Evolutionary conservation across 2,888 invertebrate genomes (phyloP).

Genomic region (Drosophila limbata): DNA sequence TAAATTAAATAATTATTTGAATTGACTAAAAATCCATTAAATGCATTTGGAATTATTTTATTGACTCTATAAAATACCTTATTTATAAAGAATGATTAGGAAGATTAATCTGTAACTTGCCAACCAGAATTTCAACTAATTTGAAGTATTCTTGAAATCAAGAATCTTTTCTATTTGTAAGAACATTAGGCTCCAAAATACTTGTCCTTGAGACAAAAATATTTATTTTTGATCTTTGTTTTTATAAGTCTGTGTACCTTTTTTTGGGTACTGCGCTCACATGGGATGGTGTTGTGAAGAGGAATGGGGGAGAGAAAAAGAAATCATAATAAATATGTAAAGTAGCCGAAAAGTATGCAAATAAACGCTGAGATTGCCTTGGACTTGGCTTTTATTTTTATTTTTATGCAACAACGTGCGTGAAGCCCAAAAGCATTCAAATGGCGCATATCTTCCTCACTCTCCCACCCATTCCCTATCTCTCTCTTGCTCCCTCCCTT

Average conservation of each 20-base stretch:
- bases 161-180: background rate
- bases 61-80: too few species aligned
- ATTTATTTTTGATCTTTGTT: too few species aligned
- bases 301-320: constrained; percentile 14
- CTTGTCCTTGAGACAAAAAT: too few species aligned
- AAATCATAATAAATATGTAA: constrained; percentile 71
- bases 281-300: background rate
- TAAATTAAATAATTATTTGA: too few species aligned
- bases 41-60: too few species aligned
- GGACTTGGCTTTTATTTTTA: constrained; percentile 27
- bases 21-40: too few species aligned
- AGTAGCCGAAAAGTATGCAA: constrained; percentile 71
- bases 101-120: too few species aligned
- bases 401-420: constrained; percentile 55
- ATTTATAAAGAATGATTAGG: too few species aligned
- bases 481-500: background rate
- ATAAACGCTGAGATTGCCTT: constrained; percentile 69
- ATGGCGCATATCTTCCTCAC: background rate
- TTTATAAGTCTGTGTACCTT: background rate
- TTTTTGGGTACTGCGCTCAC: background rate
- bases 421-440: constrained; percentile 20
- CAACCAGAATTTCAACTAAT: too few species aligned
- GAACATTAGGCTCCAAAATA: background rate
- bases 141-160: background rate
- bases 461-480: background rate